Evolutionary conservation across 1,140 invertebrate species (phyloP), one percentile per base, ranked within the genome.

Genomic region (Hyposmocoma kahamanoa): DNA sequence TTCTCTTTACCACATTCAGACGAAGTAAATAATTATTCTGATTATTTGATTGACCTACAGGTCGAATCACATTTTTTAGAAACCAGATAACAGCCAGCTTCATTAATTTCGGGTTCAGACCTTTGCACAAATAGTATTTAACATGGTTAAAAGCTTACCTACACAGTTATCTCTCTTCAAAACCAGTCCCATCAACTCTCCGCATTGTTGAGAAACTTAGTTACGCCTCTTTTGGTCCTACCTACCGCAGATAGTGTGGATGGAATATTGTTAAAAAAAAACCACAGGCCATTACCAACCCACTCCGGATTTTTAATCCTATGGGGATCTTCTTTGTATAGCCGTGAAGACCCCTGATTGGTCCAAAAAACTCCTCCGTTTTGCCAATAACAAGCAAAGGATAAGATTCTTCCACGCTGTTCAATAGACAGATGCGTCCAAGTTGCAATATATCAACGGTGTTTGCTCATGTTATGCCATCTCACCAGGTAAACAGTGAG

Each of bases 371-470:
- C 38, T 48, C 53, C 50, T 59, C 36, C 43, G 45, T 15, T 34
- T 59, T 65, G 53, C 76, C 76, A 80, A 80, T 80, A 38, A 50
- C 46, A 60, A 24, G 52, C 28, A 24, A 51, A 53, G 54, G 73
- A 80, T 80, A 77, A 72, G 62, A 55, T 66, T 71, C 53, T 53
- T 61, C 62, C 64, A 59, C 60, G 28, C 48, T 17, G 43, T 51
- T 41, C 5, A 41, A 59, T 51, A 51, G 67, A 60, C 76, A 80
- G 73, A 75, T 80, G 73, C 61, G 62, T 41, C 56, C 64, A 80
- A 73, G 67, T 58, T 75, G 72, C 50, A 69, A 63, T 56, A 24
- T 58, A 61, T 58, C 67, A 71, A 68, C 65, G 44, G 39, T 66
- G 42, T 69, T 78, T 68, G 55, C 54, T 49, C 41, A 46, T 49